A percentile compares a stretch with the other conserved stretches of the same genome.
phyloP scores from a whole-genome alignment of 1,140 invertebrate genomes.

The Drosophila sp. region DNA sequence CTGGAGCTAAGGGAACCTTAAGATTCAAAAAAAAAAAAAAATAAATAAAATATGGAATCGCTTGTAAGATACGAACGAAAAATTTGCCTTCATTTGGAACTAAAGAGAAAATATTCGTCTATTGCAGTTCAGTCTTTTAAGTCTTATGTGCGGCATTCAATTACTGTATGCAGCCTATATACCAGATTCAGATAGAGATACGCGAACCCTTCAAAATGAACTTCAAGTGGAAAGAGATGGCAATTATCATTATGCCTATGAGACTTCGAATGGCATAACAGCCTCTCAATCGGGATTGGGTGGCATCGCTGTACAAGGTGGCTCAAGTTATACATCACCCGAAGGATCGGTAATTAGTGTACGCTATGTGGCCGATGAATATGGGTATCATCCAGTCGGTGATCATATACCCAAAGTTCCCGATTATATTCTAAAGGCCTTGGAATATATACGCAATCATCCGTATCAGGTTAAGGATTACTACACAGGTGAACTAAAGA shows the following conservation, averaged over 20 bases:
- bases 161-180: constrained; percentile 37
- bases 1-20: constrained; percentile 55
- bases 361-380: constrained; percentile 86
- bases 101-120: constrained; percentile 9
- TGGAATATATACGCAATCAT: constrained; percentile 84
- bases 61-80: constrained; percentile 48
- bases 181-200: constrained; percentile 66
- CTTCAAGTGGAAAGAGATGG: constrained; percentile 83
- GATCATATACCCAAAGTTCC: constrained; percentile 84
- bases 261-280: constrained; percentile 86
- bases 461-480: constrained; percentile 72
- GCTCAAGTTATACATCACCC: constrained; percentile 65
- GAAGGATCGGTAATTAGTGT: constrained; percentile 83
- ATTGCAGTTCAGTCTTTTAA: constrained; percentile 44
- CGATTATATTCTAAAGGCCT: constrained; percentile 70
- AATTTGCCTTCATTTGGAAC: constrained; percentile 20
- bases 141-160: constrained; percentile 40
- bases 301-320: constrained; percentile 62
- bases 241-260: constrained; percentile 84
- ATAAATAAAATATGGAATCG: constrained; percentile 23
- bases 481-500: constrained; percentile 65
- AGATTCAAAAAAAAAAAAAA: constrained; percentile 3
- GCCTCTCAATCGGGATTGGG: constrained; percentile 84
- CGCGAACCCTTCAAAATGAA: constrained; percentile 64
- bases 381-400: constrained; percentile 84